phyloP scores from a whole-genome alignment of 1,140 invertebrate species.

The Procambarus virginalis region DNA sequence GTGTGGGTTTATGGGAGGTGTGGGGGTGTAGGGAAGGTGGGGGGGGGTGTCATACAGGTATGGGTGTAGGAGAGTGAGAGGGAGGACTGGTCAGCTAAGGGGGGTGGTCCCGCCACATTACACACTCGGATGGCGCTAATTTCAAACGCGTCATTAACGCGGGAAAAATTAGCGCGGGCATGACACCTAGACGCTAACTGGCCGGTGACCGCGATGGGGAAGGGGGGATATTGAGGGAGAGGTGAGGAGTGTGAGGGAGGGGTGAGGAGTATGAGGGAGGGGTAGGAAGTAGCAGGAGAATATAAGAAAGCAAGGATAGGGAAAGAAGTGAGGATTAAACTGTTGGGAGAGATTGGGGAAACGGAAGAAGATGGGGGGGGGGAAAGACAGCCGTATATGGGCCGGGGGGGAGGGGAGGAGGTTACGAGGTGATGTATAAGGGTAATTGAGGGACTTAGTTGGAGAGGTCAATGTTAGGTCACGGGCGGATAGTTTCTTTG shows the following conservation, averaged over 20 bases:
- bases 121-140: neutral
- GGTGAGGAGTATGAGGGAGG: neutral
- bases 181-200: neutral
- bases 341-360: too few species aligned
- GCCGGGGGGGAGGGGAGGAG: neutral
- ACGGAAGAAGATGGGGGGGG: too few species aligned
- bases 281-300: neutral
- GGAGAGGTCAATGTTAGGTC: too few species aligned
- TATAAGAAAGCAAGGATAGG: too few species aligned
- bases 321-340: too few species aligned
- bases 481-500: too few species aligned
- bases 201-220: neutral
- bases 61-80: too few species aligned
- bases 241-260: conserved; percentile 10
- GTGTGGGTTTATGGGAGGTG: too few species aligned
- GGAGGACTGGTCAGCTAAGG: neutral
- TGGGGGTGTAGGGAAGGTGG: too few species aligned
- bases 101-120: neutral
- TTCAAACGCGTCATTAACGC: neutral
- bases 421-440: neutral
- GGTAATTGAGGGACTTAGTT: too few species aligned
- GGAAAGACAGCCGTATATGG: too few species aligned
- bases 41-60: too few species aligned
- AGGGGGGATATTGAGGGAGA: neutral
- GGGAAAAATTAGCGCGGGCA: neutral